phyloP scores from a whole-genome alignment of 2,888 invertebrate species.

The Sphaerophoria rueppellii region DNA sequence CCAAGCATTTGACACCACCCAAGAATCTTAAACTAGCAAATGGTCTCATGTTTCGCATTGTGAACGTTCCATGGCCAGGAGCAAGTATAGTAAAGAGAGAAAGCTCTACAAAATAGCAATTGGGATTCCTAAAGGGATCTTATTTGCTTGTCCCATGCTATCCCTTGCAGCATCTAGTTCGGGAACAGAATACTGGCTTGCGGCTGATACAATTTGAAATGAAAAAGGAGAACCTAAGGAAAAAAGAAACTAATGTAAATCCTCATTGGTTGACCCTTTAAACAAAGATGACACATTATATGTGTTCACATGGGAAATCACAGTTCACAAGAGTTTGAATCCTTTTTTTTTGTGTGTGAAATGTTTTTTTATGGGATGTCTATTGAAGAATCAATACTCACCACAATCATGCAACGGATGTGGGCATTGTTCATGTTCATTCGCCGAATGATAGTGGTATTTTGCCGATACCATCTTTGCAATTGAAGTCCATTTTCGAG shows the following conservation, averaged over 20 bases:
- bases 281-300: conserved; percentile 47
- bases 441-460: conserved; percentile 80
- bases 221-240: conserved; percentile 51
- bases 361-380: neutral
- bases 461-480: conserved; percentile 77
- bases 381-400: conserved; percentile 75
- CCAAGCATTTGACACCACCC: conserved; percentile 51
- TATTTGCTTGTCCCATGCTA: conserved; percentile 50
- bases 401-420: conserved; percentile 84
- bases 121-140: conserved; percentile 62
- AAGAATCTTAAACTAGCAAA: conserved; percentile 56
- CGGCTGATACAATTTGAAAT: conserved; percentile 63
- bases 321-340: conserved; percentile 56
- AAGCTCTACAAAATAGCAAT: conserved; percentile 71
- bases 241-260: conserved; percentile 64
- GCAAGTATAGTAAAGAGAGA: neutral
- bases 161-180: conserved; percentile 2
- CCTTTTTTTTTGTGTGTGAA: neutral
- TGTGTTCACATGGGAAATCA: conserved; percentile 75
- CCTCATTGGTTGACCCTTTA: conserved; percentile 68
- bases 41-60: conserved; percentile 65
- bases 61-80: conserved; percentile 45
- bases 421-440: conserved; percentile 84
- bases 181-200: conserved; percentile 43
- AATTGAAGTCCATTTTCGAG: conserved; percentile 77